Conservation (phyloP, 2,888 invertebrate species). For the Spilosoma lubricipeda region DNA sequence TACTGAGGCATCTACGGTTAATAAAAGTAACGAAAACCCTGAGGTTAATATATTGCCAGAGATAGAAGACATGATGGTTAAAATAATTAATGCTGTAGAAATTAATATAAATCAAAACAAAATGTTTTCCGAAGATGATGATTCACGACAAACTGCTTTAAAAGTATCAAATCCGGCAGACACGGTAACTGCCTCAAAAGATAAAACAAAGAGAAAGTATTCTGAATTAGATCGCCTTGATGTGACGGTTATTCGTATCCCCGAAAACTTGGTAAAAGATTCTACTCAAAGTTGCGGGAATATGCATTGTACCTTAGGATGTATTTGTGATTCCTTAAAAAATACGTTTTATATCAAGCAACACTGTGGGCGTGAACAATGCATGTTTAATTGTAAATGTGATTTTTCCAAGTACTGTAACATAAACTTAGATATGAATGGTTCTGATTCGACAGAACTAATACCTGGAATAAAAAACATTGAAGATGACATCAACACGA, state of each 20-base stretch:
- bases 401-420: constrained; percentile 68
- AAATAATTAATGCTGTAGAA: constrained; percentile 87
- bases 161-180: constrained; percentile 48
- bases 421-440: constrained; percentile 58
- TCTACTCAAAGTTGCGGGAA: constrained; percentile 75
- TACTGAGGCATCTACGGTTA: background rate
- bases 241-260: constrained; percentile 88
- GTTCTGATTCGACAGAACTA: constrained; percentile 48
- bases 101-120: constrained; percentile 86
- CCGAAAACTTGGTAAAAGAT: constrained; percentile 54
- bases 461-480: constrained; percentile 74
- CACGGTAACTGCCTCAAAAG: constrained; percentile 53
- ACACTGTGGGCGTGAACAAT: constrained; percentile 88
- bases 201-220: constrained; percentile 71
- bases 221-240: constrained; percentile 87
- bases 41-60: constrained; percentile 48
- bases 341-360: constrained; percentile 75
- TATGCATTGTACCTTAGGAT: constrained; percentile 87
- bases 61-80: constrained; percentile 77
- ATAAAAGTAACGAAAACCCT: background rate
- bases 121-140: constrained; percentile 68
- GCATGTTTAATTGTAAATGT: constrained; percentile 86
- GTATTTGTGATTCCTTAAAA: constrained; percentile 88
- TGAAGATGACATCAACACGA: constrained; percentile 81
- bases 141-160: constrained; percentile 63